These are phyloP conservation scores for Hemithea aestivaria DNA, from an alignment of 2,888 invertebrate species.

Conservation along the genomic window DNA sequence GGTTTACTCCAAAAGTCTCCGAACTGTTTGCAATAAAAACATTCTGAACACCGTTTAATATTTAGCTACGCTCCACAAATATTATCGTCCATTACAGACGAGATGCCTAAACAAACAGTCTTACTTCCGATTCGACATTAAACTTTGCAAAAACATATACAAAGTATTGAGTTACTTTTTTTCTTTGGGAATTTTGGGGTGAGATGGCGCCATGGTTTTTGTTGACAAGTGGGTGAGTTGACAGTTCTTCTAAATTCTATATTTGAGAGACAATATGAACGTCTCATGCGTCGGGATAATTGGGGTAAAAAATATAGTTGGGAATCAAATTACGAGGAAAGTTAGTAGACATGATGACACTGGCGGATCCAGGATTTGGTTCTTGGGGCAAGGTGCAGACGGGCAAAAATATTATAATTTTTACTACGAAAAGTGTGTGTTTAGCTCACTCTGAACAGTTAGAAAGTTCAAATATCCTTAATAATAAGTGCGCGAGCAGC, in stretches of 20 bases:
- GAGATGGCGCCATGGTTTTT: constrained; percentile 60
- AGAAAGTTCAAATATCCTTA: too few relatives aligned
- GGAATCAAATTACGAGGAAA: too few relatives aligned
- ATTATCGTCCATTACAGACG: constrained; percentile 62
- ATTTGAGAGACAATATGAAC: constrained; percentile 3
- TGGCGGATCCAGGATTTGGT: too few relatives aligned
- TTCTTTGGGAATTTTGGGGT: constrained; percentile 34
- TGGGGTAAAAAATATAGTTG: too few relatives aligned
- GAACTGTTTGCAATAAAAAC: constrained; percentile 51
- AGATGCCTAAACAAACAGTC: constrained; percentile 63
- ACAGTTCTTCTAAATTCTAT: constrained; percentile 29
- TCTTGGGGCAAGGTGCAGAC: too few relatives aligned
- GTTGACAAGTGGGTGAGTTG: constrained; percentile 32
- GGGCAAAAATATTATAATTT: too few relatives aligned
- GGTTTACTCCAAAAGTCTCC: constrained; percentile 21
- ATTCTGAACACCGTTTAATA: constrained; percentile 42
- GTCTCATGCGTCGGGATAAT: too few relatives aligned
- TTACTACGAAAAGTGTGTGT: too few relatives aligned
- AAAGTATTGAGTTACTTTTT: constrained; percentile 62
- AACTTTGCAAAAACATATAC: constrained; percentile 62
- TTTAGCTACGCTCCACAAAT: constrained; percentile 54
- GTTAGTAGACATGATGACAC: too few relatives aligned
- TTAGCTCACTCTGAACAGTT: too few relatives aligned
- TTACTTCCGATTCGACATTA: constrained; percentile 66
- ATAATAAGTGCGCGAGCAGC: too few relatives aligned